phyloP scores from a whole-genome alignment of 2,888 invertebrate species.

The Nemoura dubitans region DNA sequence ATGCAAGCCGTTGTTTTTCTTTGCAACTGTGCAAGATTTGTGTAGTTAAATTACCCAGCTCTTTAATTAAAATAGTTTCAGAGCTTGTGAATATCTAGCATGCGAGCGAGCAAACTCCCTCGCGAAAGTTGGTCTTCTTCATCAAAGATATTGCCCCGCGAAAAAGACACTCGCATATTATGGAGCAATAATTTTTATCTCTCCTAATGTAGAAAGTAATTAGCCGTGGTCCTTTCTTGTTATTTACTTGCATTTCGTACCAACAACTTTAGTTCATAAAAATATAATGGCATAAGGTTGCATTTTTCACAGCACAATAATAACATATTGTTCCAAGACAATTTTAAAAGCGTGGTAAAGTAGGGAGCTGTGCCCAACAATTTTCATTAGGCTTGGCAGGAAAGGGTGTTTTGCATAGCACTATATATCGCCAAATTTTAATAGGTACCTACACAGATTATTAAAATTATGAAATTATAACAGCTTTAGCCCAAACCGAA shows the following conservation, averaged over 20 bases:
- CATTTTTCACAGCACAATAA: not conserved
- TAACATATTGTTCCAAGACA: no score
- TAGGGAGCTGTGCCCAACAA: no score
- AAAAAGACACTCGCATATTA: slow-evolving; percentile 5
- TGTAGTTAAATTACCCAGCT: slow-evolving; percentile 62
- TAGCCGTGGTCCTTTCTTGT: not conserved
- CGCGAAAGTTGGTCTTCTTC: not conserved
- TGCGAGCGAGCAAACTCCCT: not conserved
- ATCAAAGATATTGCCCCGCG: not conserved
- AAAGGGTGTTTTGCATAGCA: no score
- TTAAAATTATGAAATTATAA: no score
- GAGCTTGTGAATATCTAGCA: slow-evolving; percentile 51
- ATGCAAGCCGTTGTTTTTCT: slow-evolving; percentile 34
- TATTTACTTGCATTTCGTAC: not conserved
- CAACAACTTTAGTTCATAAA: not conserved
- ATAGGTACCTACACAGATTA: no score
- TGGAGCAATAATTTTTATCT: not conserved
- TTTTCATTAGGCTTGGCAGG: no score
- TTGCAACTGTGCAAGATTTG: slow-evolving; percentile 47
- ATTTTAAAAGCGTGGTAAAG: no score
- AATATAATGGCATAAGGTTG: not conserved
- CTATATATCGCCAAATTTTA: no score
- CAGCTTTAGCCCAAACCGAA: no score
- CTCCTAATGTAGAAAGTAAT: not conserved
- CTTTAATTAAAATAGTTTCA: slow-evolving; percentile 63